These are phyloP conservation scores for Creontiades dilutus DNA, from an alignment of 2,888 invertebrate species.

Conservation along the genomic window DNA sequence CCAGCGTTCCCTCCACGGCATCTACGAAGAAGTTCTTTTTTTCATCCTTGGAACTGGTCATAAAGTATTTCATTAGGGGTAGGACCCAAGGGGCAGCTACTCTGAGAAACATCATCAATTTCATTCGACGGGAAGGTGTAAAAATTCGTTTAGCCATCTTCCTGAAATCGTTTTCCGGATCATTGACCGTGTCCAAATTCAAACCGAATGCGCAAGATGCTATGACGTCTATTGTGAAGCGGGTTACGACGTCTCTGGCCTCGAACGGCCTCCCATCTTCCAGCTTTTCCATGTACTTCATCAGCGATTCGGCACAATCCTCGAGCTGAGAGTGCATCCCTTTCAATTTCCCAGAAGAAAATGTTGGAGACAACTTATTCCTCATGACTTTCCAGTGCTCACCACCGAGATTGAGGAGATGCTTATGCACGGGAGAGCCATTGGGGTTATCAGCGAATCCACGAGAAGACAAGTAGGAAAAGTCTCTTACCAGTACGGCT, in stretches of 20 bases:
- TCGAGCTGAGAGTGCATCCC: conserved; percentile 80
- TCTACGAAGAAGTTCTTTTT: conserved; percentile 33
- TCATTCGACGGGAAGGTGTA: conserved; percentile 11
- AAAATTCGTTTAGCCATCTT: conserved; percentile 78
- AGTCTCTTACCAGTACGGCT: neutral
- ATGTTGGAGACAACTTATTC: conserved; percentile 80
- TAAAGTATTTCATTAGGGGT: neutral
- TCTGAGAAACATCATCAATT: neutral
- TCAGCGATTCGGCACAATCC: conserved; percentile 77
- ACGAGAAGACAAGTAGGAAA: neutral
- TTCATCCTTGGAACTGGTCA: neutral
- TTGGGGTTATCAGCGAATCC: neutral
- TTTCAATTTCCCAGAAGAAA: conserved; percentile 82
- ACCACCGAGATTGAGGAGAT: conserved; percentile 50
- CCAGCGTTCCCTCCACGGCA: conserved; percentile 32
- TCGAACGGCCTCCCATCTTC: conserved; percentile 72
- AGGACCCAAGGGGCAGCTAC: neutral
- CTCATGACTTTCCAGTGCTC: conserved; percentile 77
- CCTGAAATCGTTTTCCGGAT: conserved; percentile 79
- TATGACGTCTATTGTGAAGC: conserved; percentile 80
- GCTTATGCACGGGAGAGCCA: neutral
- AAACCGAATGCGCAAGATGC: conserved; percentile 80
- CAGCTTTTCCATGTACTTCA: conserved; percentile 61
- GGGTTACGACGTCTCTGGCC: conserved; percentile 76
- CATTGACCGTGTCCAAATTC: conserved; percentile 78